Base-by-base conservation (phyloP, 2,797 vertebrate species). In the Cuniculus paca region DNA sequence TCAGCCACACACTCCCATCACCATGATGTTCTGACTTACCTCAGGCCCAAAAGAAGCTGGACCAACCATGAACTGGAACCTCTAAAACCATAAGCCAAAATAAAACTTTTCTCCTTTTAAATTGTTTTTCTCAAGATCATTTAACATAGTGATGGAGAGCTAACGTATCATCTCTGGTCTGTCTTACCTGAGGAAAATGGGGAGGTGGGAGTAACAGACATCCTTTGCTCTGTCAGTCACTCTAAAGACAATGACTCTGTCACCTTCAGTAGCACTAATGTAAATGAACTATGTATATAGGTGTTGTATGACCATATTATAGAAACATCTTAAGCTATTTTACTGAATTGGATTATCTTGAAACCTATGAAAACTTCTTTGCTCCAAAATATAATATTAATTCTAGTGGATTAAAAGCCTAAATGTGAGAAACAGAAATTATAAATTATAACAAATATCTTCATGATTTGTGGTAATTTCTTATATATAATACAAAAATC, bases 351-450 rank as follows among this genome's bases (percentile, higher is more conserved):
- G 26, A 60, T 52, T 61, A 9, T 94, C 90, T 87, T 70, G 26
- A 82, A 95, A 78, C 20, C 36, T 78, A 75, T 85, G 48, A 91
- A 72, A 74, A 2, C 54, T n/a, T 50, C 24, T 14, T 34, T 72
- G 65, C 26, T 26, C 36, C 36, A 9, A 20, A 85, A 75, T 75
- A 52, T 45, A 60, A 28, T 90, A 48, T 61, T 79, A 88, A 65
- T 84, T 56, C 28, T 70, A 82, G n/a, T 70, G 61, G n/a, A 58
- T 63, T 93, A 82, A 72, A 88, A 48, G 34, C 1, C 39, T 82
- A 90, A 68, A 42, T 61, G 16, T 81, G 22, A 86, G 70, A 86
- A 54, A 39, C 19, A 68, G 92, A 96, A 85, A 42, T 68, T 31
- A 80, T 42, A 85, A 3, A 83, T 24, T 26, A 1, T 70, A 75